Base-by-base conservation (phyloP, 2,888 invertebrate species). In the Pyrgus malvae region DNA sequence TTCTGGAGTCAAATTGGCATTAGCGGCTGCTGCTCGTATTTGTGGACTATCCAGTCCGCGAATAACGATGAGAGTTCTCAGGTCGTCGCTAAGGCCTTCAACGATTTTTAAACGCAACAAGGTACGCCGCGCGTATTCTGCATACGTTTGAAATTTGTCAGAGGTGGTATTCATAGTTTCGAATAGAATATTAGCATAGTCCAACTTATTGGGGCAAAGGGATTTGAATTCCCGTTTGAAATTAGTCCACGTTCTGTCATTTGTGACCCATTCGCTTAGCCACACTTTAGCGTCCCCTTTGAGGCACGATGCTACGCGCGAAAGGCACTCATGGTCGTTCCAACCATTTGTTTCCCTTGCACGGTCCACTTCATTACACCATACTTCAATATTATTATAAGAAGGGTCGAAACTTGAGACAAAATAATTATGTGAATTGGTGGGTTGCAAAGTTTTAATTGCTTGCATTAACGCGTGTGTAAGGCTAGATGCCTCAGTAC, bases 1-100 rank as follows among this genome's bases (percentile, higher is more conserved):
- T 0, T 62, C 56, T 1, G 56, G 3, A 0, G 50, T 23, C n/a
- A 69, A 29, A 3, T 63, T 55, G 0, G 66, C 65, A 38, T 68
- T 67, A 4, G 66, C 55, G 3, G 68, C 60, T 0, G 66, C 62
- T 0, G 67, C 67, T 0, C 57, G 35, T 11, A 69, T 44, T 17
- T 68, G 66, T 6, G 60, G 33, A 17, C 61, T 56, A 1, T 14
- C 49, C 8, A 62, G 61, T 6, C 64, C 63, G 11, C 41, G 41
- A 8, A 42, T 42, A 2, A 27, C 27, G 5, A 42, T 42, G 7
- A 27, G 27, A 2, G 17, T 16, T 16, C 7, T 25, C 2, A 42
- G 14, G 1, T 42, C 41, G 1, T 42, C 27, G 8, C 25, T 42
- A 3, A 42, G 7, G 2, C 41, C 41, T 16, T 42, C 11, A 1